A percentile compares a stretch with the other conserved stretches of the same genome.
These are phyloP conservation scores for Micromussa lordhowensis DNA, from an alignment of 92 coral and sea anemone species.

Conservation along the genomic window DNA sequence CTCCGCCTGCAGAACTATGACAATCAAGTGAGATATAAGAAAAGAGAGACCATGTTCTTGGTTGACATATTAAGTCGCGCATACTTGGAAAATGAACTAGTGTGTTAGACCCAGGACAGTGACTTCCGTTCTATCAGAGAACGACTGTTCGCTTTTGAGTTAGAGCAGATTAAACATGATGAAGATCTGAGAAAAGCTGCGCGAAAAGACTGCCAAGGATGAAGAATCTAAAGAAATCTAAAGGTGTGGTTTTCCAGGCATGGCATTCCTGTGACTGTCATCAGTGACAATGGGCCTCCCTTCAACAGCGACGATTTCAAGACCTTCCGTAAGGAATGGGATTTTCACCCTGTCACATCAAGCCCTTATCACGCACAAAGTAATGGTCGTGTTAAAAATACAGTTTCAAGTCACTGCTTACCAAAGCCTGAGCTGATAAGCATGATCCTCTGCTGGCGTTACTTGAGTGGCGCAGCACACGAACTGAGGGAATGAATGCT, in stretches of 20 bases:
- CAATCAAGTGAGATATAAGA: conserved; percentile 28
- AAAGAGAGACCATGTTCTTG: conserved; percentile 25
- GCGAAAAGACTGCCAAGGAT: conserved; percentile 30
- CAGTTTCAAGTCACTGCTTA: background rate
- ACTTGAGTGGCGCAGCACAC: too few relatives aligned
- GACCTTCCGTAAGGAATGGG: too few relatives aligned
- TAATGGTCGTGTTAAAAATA: too few relatives aligned
- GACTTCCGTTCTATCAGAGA: conserved; percentile 2
- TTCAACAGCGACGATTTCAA: conserved; percentile 39
- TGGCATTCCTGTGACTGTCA: conserved; percentile 52
- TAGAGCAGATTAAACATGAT: conserved; percentile 37
- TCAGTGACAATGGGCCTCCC: too few relatives aligned
- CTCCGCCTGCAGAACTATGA: too few relatives aligned
- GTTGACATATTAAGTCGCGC: too few relatives aligned
- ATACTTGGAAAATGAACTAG: too few relatives aligned
- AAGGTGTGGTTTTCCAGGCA: conserved; percentile 53
- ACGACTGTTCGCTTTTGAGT: conserved; percentile 25
- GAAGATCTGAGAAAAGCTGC: conserved; percentile 18
- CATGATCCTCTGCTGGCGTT: too few relatives aligned
- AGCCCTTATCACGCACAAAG: too few relatives aligned
- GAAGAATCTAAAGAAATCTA: conserved; percentile 42
- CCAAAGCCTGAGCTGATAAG: background rate
- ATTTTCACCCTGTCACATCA: background rate
- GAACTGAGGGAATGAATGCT: background rate
- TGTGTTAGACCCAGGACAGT: too few relatives aligned